Conservation (phyloP, 1,140 invertebrate species). For the Platyura marginata region DNA sequence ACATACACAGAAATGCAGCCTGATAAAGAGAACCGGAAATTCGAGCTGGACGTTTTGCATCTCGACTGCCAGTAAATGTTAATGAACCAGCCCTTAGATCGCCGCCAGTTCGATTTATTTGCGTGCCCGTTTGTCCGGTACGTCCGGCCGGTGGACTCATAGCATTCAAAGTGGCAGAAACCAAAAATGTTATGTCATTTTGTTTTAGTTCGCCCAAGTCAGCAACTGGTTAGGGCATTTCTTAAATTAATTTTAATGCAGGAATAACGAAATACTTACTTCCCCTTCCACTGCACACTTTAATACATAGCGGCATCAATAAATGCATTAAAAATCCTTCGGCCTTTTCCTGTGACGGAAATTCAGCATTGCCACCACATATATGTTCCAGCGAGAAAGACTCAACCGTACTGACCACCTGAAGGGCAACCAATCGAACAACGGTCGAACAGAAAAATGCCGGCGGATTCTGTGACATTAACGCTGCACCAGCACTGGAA, state of each 20-base stretch:
- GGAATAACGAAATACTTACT: conserved; percentile 40
- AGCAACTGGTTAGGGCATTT: conserved; percentile 30
- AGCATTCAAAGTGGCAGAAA: conserved; percentile 77
- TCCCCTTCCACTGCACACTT: conserved; percentile 82
- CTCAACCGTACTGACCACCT: conserved; percentile 82
- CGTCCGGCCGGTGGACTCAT: conserved; percentile 51
- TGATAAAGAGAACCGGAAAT: conserved; percentile 65
- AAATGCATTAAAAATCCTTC: conserved; percentile 93
- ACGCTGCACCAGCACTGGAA: conserved; percentile 54
- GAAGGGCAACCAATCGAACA: conserved; percentile 78
- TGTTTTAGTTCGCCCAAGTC: conserved; percentile 77
- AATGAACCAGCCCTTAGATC: conserved; percentile 55
- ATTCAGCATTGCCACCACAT: conserved; percentile 72
- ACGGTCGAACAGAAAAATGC: conserved; percentile 91
- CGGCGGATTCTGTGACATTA: conserved; percentile 77
- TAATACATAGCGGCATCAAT: conserved; percentile 84
- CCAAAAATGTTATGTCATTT: conserved; percentile 75
- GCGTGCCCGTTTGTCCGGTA: conserved; percentile 35
- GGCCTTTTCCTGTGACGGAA: conserved; percentile 76
- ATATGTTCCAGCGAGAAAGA: conserved; percentile 86
- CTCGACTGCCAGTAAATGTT: conserved; percentile 48
- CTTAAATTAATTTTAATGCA: no score
- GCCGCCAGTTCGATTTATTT: conserved; percentile 43
- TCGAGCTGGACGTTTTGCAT: conserved; percentile 49
- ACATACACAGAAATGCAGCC: conserved; percentile 64